Percentiles rank a stretch among this genome's conserved stretches.
Conservation (phyloP, 1,140 invertebrate species). For the Drosophila willistoni region DNA sequence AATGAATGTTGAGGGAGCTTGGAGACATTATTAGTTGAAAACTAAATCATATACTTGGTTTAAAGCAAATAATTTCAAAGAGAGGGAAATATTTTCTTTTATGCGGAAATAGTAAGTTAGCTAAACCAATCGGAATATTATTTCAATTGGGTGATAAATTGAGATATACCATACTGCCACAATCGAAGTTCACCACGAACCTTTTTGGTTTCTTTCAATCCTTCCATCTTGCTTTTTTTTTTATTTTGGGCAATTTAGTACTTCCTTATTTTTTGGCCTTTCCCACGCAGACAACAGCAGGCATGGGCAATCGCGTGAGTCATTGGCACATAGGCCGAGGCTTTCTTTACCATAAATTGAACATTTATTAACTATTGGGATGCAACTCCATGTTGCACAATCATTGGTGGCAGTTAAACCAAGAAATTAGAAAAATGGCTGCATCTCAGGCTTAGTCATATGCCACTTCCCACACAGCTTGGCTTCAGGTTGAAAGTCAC, state of each 20-base stretch:
- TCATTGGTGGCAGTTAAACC: constrained; percentile 55
- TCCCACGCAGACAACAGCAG: constrained; percentile 61
- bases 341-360: constrained; percentile 53
- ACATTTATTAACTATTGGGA: constrained; percentile 68
- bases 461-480: constrained; percentile 57
- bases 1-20: neutral
- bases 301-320: constrained; percentile 64
- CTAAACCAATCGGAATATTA: too few species aligned
- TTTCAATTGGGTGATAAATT: too few species aligned
- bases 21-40: too few species aligned
- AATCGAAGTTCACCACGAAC: neutral
- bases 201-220: neutral
- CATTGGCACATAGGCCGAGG: constrained; percentile 64
- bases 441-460: constrained; percentile 38
- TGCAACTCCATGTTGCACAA: constrained; percentile 58
- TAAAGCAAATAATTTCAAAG: too few species aligned
- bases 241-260: constrained; percentile 27
- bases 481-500: constrained; percentile 64
- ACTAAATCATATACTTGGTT: too few species aligned
- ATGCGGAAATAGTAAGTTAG: too few species aligned
- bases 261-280: constrained; percentile 73
- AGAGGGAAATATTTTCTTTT: too few species aligned
- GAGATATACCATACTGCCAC: too few species aligned
- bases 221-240: neutral
- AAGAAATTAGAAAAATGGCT: constrained; percentile 74